These are phyloP conservation scores for Calameuta filiformis DNA, from an alignment of 2,888 invertebrate species.

Conservation along the genomic window DNA sequence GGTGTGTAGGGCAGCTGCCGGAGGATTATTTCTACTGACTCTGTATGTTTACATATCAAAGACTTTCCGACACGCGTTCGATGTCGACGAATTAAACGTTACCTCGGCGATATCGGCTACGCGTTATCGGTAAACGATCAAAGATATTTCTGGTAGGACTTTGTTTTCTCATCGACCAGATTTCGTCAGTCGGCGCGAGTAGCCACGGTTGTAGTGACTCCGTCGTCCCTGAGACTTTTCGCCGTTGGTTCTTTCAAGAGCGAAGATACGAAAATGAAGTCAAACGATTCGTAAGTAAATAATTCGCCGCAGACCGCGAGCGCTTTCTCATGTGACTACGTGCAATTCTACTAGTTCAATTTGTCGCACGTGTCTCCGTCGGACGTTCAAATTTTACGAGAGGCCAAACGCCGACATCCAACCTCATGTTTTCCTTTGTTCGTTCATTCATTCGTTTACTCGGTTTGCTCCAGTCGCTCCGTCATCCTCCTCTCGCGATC, in stretches of 20 bases:
- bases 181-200: neutral
- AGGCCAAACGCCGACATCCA: too few species aligned
- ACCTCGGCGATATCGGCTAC: neutral
- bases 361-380: too few species aligned
- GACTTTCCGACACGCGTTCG: accelerated
- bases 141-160: neutral
- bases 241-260: neutral
- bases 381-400: too few species aligned
- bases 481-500: too few species aligned
- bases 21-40: neutral
- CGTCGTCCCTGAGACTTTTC: neutral
- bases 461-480: too few species aligned
- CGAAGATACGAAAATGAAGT: neutral
- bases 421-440: neutral
- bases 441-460: neutral
- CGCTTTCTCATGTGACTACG: too few species aligned
- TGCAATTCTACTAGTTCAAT: too few species aligned
- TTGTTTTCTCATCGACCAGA: neutral
- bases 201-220: neutral
- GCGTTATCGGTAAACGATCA: neutral
- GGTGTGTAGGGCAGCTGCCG: neutral
- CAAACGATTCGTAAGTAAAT: neutral
- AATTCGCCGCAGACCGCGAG: too few species aligned
- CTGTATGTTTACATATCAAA: neutral
- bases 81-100: neutral